Conservation (phyloP, 1,140 invertebrate species). For the Zaprionus capensis region DNA sequence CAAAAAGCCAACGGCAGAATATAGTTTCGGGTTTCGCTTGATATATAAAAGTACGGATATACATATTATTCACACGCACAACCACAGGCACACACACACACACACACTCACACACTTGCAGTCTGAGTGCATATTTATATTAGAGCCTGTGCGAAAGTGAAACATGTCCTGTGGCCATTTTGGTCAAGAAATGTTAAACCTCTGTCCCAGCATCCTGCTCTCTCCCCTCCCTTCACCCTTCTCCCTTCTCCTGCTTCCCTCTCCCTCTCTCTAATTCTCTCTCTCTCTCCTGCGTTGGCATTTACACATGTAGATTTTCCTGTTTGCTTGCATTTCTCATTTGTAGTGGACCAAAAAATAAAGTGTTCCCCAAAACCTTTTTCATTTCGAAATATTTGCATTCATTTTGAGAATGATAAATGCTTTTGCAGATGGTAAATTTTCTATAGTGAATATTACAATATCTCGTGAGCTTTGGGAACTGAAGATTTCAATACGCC, state of each 20-base stretch:
- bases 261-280: not conserved
- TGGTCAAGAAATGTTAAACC: conserved; percentile 63
- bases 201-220: not conserved
- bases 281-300: conserved; percentile 1
- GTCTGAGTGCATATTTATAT: conserved; percentile 59
- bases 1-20: conserved; percentile 60
- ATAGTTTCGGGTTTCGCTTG: conserved; percentile 76
- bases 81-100: conserved; percentile 35
- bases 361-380: conserved; percentile 21
- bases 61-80: conserved; percentile 44
- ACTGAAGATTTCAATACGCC: no score
- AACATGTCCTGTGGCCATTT: conserved; percentile 63
- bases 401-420: not conserved
- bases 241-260: not conserved
- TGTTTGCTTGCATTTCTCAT: conserved; percentile 38
- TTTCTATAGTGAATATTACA: not conserved
- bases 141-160: conserved; percentile 48
- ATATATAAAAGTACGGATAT: conserved; percentile 46
- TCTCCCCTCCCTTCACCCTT: no score
- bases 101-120: conserved; percentile 36
- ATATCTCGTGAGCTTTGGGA: no score
- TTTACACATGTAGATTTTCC: conserved; percentile 26
- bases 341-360: conserved; percentile 9
- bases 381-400: not conserved
- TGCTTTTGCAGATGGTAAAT: not conserved